phyloP scores from a whole-genome alignment of 2,888 invertebrate species.

The Yponomeuta cagnagella region DNA sequence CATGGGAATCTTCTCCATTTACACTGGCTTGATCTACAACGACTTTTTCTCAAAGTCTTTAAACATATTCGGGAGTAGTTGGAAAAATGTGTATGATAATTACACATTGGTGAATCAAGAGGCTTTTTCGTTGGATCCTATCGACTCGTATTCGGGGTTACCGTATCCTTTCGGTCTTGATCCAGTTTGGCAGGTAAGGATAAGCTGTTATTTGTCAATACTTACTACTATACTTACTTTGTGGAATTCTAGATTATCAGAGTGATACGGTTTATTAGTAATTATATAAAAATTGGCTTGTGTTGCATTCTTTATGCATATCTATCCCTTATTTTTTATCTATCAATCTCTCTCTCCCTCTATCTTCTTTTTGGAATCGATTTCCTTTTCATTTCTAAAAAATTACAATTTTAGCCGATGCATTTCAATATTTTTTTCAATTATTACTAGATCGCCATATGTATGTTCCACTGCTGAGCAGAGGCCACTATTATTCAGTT shows the following conservation, averaged over 20 bases:
- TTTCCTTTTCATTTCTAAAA: not conserved
- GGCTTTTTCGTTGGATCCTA: constrained; percentile 64
- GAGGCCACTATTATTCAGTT: too few relatives aligned
- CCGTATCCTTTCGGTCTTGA: constrained; percentile 84
- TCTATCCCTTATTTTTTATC: too few relatives aligned
- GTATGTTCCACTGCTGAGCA: too few relatives aligned
- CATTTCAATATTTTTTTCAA: not conserved
- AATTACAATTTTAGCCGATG: not conserved
- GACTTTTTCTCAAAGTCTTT: constrained; percentile 83
- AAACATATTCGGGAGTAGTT: constrained; percentile 81
- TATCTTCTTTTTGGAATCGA: not conserved
- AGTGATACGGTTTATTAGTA: not conserved
- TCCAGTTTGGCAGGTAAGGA: constrained; percentile 80
- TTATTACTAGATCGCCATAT: too few relatives aligned
- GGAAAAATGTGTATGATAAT: constrained; percentile 65
- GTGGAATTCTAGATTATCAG: constrained; percentile 7
- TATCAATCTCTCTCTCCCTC: not conserved
- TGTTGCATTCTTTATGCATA: too few relatives aligned
- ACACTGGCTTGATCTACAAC: constrained; percentile 85
- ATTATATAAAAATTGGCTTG: too few relatives aligned
- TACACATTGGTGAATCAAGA: constrained; percentile 38
- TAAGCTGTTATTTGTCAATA: not conserved
- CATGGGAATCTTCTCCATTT: constrained; percentile 84
- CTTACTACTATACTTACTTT: not conserved
- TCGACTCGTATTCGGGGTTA: constrained; percentile 45